A percentile compares a stretch with the other conserved stretches of the same genome.
phyloP scores from a whole-genome alignment of 2,113 vertebrate species.

The Petroica traversi region DNA sequence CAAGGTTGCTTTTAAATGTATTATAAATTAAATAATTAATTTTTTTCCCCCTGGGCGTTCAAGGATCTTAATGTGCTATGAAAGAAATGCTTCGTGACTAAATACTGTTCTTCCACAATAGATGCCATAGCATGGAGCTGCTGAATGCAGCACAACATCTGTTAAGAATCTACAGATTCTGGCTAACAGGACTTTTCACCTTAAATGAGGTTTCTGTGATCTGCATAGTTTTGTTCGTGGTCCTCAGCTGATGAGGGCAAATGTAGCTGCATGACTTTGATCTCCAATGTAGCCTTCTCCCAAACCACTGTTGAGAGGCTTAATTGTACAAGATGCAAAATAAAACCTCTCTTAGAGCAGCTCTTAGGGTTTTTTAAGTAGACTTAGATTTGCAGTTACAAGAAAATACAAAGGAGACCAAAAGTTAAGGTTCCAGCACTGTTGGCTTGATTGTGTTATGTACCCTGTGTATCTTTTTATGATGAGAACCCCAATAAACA shows the following conservation, averaged over 20 bases:
- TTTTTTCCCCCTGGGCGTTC: not conserved
- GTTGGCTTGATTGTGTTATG: not conserved
- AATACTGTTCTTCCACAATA: not conserved
- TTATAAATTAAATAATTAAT: not conserved
- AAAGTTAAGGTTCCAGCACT: not conserved
- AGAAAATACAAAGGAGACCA: not conserved
- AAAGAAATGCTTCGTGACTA: not conserved
- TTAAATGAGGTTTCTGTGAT: slow-evolving; percentile 39
- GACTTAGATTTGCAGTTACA: not conserved
- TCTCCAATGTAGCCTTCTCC: not conserved
- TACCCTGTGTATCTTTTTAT: not conserved
- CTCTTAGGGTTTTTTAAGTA: not conserved
- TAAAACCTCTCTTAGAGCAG: not conserved
- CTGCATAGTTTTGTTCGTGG: not conserved
- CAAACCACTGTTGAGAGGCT: not conserved
- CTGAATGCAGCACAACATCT: slow-evolving; percentile 18
- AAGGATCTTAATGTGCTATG: not conserved
- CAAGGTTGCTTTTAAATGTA: not conserved
- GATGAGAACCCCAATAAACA: not conserved
- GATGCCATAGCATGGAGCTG: not conserved
- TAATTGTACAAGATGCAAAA: not conserved
- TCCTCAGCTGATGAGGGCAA: slow-evolving; percentile 22
- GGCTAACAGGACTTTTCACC: slow-evolving; percentile 14
- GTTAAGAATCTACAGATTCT: slow-evolving; percentile 29
- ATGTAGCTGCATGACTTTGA: not conserved